These are phyloP conservation scores for Oreochromis aureus DNA, from an alignment of 2,113 vertebrate genomes.

Conservation along the genomic window DNA sequence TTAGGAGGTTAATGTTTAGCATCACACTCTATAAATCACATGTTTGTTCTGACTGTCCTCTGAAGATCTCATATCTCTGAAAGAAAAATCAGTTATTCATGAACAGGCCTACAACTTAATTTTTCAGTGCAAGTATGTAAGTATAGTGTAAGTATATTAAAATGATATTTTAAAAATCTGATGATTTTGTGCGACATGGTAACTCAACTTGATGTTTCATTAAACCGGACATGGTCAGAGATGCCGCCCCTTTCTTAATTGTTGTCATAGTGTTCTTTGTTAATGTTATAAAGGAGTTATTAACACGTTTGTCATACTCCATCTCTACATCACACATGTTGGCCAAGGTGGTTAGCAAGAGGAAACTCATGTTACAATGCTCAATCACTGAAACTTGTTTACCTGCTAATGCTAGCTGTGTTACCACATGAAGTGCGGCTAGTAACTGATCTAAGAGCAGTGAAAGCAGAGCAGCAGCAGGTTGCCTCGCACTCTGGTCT, in stretches of 20 bases:
- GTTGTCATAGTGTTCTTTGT: neutral
- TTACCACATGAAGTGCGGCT: neutral
- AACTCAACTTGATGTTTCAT: neutral
- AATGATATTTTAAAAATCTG: neutral
- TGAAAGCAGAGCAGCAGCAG: neutral
- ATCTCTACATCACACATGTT: neutral
- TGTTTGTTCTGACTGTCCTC: neutral
- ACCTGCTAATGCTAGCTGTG: neutral
- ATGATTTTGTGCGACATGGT: neutral
- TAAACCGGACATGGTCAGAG: accelerated
- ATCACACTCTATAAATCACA: neutral
- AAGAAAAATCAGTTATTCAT: neutral
- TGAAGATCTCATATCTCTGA: neutral
- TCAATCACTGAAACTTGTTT: neutral
- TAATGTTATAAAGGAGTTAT: neutral
- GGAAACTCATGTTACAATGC: neutral
- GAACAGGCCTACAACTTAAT: no score
- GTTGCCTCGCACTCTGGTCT: neutral
- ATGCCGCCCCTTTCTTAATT: neutral
- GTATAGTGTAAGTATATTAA: no score
- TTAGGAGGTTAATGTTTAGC: no score
- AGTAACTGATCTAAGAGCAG: neutral
- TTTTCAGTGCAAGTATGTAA: no score
- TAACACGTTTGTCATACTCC: neutral
- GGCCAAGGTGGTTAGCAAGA: neutral